phyloP scores from a whole-genome alignment of 2,113 vertebrate genomes.

The Amazona guildingii region DNA sequence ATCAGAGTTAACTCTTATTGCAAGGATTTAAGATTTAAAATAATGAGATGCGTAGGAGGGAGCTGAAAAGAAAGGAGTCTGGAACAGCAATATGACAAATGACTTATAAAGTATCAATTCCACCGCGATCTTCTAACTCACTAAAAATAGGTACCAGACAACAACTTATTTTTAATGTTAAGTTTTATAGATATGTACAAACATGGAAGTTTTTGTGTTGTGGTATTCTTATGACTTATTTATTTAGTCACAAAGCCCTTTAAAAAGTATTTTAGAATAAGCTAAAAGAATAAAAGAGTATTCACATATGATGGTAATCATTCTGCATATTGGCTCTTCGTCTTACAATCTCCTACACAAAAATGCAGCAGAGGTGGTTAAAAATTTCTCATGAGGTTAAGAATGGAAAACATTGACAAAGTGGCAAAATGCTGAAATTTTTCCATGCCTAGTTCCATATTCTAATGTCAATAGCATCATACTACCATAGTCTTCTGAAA shows the following conservation, averaged over 20 bases:
- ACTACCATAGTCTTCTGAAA: neutral
- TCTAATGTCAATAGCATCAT: neutral
- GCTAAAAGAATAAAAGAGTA: neutral
- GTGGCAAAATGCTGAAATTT: neutral
- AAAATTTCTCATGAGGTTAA: constrained; percentile 11
- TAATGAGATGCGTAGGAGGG: constrained; percentile 44
- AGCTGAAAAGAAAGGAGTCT: constrained; percentile 6
- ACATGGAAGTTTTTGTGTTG: neutral
- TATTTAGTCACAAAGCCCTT: neutral
- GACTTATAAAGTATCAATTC: no score
- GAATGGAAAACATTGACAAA: constrained; percentile 5
- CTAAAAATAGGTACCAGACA: neutral
- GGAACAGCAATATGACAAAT: constrained; percentile 20
- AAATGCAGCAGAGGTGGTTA: constrained; percentile 10
- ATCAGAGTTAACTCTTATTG: constrained; percentile 21
- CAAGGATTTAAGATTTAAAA: constrained; percentile 26
- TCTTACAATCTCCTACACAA: constrained; percentile 16
- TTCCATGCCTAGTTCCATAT: neutral
- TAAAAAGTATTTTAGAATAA: neutral
- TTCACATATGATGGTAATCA: neutral
- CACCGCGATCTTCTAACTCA: no score
- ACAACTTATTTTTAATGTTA: neutral
- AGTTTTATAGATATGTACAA: neutral
- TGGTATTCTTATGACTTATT: neutral
- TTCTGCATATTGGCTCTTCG: neutral